phyloP scores from a whole-genome alignment of 2,797 vertebrate genomes.

The Enteromius anoplus region DNA sequence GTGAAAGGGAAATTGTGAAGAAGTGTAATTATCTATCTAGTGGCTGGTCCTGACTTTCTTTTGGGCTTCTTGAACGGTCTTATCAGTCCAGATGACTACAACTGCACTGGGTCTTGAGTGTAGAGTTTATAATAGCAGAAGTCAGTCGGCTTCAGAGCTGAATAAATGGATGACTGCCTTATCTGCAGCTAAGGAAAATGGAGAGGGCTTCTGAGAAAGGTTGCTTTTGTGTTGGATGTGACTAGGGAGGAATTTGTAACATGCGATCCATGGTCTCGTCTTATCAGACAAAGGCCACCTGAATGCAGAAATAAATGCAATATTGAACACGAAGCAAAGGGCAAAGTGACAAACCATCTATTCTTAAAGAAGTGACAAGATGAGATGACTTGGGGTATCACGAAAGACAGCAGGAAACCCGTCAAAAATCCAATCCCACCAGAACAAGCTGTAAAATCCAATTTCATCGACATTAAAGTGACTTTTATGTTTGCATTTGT shows the following conservation, averaged over 20 bases:
- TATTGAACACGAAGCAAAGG: slow-evolving; percentile 12
- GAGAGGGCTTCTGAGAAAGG: slow-evolving; percentile 60
- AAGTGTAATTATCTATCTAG: slow-evolving; percentile 69
- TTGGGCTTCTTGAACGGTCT: slow-evolving; percentile 19
- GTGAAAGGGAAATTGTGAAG: slow-evolving; percentile 64
- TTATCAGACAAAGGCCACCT: slow-evolving; percentile 26
- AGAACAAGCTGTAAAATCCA: not conserved
- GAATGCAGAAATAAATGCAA: slow-evolving; percentile 27
- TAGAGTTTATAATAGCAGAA: slow-evolving; percentile 45
- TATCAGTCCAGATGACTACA: slow-evolving; percentile 44
- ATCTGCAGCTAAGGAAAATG: slow-evolving; percentile 49
- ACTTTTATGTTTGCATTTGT: slow-evolving; percentile 2
- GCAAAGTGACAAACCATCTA: slow-evolving; percentile 4
- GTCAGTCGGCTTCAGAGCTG: not conserved
- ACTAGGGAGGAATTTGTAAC: slow-evolving; percentile 44
- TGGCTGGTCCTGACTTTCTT: slow-evolving; percentile 33
- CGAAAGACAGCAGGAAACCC: not conserved
- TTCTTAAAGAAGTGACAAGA: slow-evolving; percentile 5
- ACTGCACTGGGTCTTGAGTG: slow-evolving; percentile 24
- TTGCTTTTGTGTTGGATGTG: slow-evolving; percentile 52
- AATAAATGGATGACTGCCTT: slow-evolving; percentile 47
- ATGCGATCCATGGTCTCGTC: slow-evolving; percentile 6
- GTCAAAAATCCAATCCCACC: not conserved
- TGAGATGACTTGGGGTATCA: slow-evolving; percentile 1
- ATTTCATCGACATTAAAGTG: not conserved